Percentiles rank a stretch among this genome's conserved stretches.
phyloP scores from a whole-genome alignment of 2,888 invertebrate species.

The Cosmopolites sordidus region DNA sequence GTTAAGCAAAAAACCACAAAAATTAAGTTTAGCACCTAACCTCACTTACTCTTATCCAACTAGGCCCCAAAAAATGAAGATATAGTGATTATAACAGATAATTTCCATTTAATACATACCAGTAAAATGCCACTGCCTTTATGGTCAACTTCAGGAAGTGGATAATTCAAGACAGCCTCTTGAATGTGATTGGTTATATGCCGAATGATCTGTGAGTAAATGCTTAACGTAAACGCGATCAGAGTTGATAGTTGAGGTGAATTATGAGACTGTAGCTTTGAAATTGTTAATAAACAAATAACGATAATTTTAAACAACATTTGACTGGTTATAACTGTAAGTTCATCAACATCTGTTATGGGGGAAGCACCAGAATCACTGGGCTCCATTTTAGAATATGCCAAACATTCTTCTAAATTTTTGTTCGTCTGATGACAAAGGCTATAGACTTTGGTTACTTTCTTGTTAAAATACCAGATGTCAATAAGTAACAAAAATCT shows the following conservation, averaged over 20 bases:
- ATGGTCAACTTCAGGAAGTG: conserved; percentile 41
- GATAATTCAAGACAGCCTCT: conserved; percentile 47
- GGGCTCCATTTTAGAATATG: conserved; percentile 48
- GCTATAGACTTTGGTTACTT: conserved; percentile 61
- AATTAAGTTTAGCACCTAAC: no score
- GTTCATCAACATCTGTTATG: conserved; percentile 48
- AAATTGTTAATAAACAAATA: conserved; percentile 76
- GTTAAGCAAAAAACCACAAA: no score
- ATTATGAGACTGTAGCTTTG: conserved; percentile 67
- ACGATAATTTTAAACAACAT: conserved; percentile 68
- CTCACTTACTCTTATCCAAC: no score
- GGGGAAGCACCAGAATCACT: conserved; percentile 53
- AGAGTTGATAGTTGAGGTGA: conserved; percentile 78
- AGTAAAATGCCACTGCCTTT: conserved; percentile 14
- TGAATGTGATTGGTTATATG: conserved; percentile 44
- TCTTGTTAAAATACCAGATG: conserved; percentile 61
- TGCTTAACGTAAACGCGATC: conserved; percentile 78
- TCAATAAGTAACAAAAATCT: conserved; percentile 57
- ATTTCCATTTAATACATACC: conserved; percentile 11
- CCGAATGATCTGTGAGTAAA: conserved; percentile 66
- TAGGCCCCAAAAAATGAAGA: no score
- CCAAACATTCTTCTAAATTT: conserved; percentile 69
- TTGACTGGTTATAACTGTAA: background rate
- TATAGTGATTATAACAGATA: no score
- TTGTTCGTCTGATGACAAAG: conserved; percentile 67